These are phyloP conservation scores for Metalampra italica DNA, from an alignment of 2,888 invertebrate genomes.

Conservation along the genomic window DNA sequence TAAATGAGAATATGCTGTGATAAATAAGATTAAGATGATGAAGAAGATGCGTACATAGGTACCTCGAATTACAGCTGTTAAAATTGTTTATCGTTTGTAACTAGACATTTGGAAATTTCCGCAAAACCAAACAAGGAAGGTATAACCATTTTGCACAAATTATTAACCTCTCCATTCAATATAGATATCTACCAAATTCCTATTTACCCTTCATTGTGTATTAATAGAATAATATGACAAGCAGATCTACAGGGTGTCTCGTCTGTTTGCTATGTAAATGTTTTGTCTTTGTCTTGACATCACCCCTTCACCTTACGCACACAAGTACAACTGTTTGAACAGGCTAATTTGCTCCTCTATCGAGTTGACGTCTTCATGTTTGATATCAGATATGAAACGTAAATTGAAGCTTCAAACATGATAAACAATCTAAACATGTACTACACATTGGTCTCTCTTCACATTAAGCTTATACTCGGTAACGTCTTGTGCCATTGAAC, in stretches of 20 bases:
- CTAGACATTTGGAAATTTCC: no score
- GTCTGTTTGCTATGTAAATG: conserved; percentile 27
- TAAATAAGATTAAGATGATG: no score
- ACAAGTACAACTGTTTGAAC: conserved; percentile 26
- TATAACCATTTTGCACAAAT: not conserved
- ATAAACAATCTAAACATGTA: conserved; percentile 11
- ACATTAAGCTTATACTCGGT: not conserved
- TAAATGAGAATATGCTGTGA: no score
- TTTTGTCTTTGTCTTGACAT: conserved; percentile 23
- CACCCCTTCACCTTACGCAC: conserved; percentile 23
- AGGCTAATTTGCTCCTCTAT: conserved; percentile 35
- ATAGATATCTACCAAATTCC: not conserved
- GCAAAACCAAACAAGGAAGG: no score
- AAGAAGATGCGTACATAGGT: no score
- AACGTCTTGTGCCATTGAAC: not conserved
- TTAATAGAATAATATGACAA: conserved; percentile 3
- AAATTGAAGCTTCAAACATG: conserved; percentile 20
- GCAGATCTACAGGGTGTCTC: conserved; percentile 8
- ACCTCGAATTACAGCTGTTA: no score
- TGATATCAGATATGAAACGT: conserved; percentile 20
- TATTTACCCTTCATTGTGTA: not conserved
- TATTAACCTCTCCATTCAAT: not conserved
- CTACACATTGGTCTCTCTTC: not conserved
- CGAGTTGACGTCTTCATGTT: conserved; percentile 27
- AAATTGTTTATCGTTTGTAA: no score